phyloP scores from a whole-genome alignment of 2,888 invertebrate genomes.

The Tetrapedia diversipes region DNA sequence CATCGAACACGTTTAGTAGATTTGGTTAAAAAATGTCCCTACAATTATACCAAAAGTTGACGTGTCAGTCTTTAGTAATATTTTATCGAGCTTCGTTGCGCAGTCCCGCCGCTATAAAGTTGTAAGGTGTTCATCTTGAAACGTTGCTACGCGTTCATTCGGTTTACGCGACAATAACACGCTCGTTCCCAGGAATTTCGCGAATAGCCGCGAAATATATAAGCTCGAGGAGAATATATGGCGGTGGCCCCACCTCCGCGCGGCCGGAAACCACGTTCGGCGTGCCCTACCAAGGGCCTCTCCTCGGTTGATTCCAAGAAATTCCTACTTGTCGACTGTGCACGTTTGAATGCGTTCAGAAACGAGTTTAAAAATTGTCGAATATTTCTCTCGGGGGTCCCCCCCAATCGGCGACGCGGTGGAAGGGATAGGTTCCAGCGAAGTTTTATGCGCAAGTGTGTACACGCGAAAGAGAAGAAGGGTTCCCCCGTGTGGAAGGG shows the following conservation, averaged over 20 bases:
- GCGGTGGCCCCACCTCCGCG: slow-evolving; percentile 8
- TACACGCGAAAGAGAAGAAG: slow-evolving; percentile 56
- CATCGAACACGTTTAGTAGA: too few relatives aligned
- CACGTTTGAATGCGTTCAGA: slow-evolving; percentile 77
- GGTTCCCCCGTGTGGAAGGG: slow-evolving; percentile 36
- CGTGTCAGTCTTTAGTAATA: slow-evolving; percentile 2
- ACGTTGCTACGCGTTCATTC: neutral
- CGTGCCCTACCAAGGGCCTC: slow-evolving; percentile 42
- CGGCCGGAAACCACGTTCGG: slow-evolving; percentile 56
- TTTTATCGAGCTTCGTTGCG: neutral
- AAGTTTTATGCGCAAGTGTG: slow-evolving; percentile 61
- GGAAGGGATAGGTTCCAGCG: slow-evolving; percentile 39
- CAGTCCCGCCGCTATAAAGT: neutral
- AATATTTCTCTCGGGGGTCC: slow-evolving; percentile 75
- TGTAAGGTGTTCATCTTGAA: neutral
- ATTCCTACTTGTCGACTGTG: slow-evolving; percentile 68
- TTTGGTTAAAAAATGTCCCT: too few relatives aligned
- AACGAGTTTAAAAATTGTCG: slow-evolving; percentile 81
- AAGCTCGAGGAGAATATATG: slow-evolving; percentile 26
- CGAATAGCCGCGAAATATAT: slow-evolving; percentile 51
- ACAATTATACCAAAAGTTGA: too few relatives aligned
- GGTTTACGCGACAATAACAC: neutral
- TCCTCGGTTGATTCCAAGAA: slow-evolving; percentile 75
- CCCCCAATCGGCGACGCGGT: slow-evolving; percentile 9
- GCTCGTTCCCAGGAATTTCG: slow-evolving; percentile 39